Base-by-base conservation (phyloP, 2,888 invertebrate genomes). In the Steromphala cineraria region DNA sequence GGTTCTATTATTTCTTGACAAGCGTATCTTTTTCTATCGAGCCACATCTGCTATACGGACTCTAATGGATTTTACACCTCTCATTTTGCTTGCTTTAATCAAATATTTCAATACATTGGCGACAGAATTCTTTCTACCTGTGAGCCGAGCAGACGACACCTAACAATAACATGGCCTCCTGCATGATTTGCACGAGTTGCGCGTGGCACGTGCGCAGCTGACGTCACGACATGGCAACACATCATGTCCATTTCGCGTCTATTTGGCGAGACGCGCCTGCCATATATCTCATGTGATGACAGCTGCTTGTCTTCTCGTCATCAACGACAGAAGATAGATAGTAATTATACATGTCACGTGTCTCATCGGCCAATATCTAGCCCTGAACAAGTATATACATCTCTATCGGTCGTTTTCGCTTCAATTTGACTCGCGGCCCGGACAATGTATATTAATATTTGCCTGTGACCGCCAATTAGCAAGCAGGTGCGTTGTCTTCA, bases 201-300 rank as follows among this genome's bases (percentile, higher is more conserved):
- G 28, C 62, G 28, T 62, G 62, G 62, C 62, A 62, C 62, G 62
- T 62, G 62, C 62, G 28, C 62, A 62, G 28, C 62, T 62, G 62
- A 62, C 62, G 62, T 62, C 62, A 62, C 62, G 62, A 28, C 62
- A 62, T 62, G 62, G 24, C 62, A 28, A 62, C 62, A 62, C 62
- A 28, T 62, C 62, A 24, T 62, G 62, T 62, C 62, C 28, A 62
- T 28, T 62, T 62, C 28, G 24, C 62, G 62, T 62, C 62, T 62
- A 28, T 28, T 62, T 62, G 62, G 62, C 62, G 62, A 24, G 62
- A 62, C 62, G 28, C 24, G 13, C 62, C 62, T 62, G 62, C 17
- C 62, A 28, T 62, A 24, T 13, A 28, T 24, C 62, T 46, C 46
- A 10, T 10, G 8, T 24, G 62, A 28, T 62, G 62, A 62, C 62